These are phyloP conservation scores for Caenorhabditis sp. DNA, from an alignment of 2,888 invertebrate species.

Conservation along the genomic window DNA sequence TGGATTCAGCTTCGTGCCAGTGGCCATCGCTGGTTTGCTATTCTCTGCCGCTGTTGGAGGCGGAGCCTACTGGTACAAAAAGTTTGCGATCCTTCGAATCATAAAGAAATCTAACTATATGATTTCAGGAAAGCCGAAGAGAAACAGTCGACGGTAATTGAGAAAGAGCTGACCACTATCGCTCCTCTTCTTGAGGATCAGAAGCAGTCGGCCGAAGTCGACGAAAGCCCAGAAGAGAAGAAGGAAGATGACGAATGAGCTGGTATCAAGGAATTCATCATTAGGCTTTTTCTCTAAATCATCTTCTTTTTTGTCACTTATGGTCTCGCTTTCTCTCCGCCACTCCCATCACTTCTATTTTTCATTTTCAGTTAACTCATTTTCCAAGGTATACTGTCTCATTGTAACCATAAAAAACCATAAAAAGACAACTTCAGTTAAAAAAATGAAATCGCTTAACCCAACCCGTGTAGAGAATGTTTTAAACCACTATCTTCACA, in stretches of 20 bases:
- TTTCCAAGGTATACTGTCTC: neutral
- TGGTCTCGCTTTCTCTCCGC: constrained; percentile 51
- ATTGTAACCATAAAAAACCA: neutral
- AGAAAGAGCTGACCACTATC: constrained; percentile 64
- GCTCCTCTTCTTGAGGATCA: constrained; percentile 63
- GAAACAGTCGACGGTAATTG: constrained; percentile 39
- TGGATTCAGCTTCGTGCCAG: constrained; percentile 51
- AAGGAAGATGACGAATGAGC: constrained; percentile 34
- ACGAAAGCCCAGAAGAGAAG: constrained; percentile 24
- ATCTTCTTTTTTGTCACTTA: constrained; percentile 43
- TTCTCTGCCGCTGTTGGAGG: constrained; percentile 52
- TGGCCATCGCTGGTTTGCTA: constrained; percentile 41
- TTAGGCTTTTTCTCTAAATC: constrained; percentile 17
- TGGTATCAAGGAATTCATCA: neutral
- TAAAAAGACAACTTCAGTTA: neutral
- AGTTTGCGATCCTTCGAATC: constrained; percentile 8
- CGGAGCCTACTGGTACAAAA: constrained; percentile 50
- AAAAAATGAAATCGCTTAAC: neutral
- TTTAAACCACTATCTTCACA: constrained; percentile 30
- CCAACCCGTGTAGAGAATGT: constrained; percentile 25
- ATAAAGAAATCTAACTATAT: neutral
- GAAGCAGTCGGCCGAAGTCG: constrained; percentile 42
- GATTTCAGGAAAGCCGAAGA: constrained; percentile 51
- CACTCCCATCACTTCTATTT: constrained; percentile 23
- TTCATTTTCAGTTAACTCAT: constrained; percentile 18